Evolutionary conservation across 2,888 invertebrate species (phyloP), one percentile per base, ranked within the genome.

Genomic region (Oligia fasciuncula): DNA sequence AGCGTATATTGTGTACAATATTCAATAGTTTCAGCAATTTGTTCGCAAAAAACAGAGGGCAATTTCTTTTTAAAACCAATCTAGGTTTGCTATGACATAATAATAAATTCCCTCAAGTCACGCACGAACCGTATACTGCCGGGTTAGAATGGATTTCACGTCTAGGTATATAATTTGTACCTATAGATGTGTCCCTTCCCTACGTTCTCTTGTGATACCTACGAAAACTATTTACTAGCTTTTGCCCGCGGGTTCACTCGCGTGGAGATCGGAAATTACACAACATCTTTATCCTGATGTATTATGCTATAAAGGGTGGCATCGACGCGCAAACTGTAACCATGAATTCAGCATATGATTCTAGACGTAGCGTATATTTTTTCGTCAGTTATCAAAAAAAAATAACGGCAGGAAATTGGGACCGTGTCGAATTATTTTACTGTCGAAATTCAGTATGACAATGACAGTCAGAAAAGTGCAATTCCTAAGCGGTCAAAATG

Each of bases 71-170:
- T 17, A n/a, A 70, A 35, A 79, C 40, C 49, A 43, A 51, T 62
- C 13, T 49, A 43, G 6, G 77, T 76, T 43, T 17, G 23, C 49
- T 43, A 57, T 60, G 40, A 29, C 40, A 66, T 40, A 11, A 29
- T 23, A 60, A 51, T 23, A 70, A 80, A 70, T 62, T 54, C n/a
- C 43, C 14, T 40, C 35, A 35, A 35, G 35, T 71, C 62, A 71
- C 70, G 35, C 35, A n/a, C 23, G 23, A 23, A 63, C 11, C 51
- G 4, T 43, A 51, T 77, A 46, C 17, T 46, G 23, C 19, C n/a
- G n/a, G 11, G 35, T 4, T 57, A 46, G 19, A 57, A 23, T 23
- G 14, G 57, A 66, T 46, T 77, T 9, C 46, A 63, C 43, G 4
- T 35, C 9, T 63, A 1, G 35, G 63, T 63, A 23, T 40, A 40